phyloP scores from a whole-genome alignment of 2,113 vertebrate genomes.

The Isichthys henryi region DNA sequence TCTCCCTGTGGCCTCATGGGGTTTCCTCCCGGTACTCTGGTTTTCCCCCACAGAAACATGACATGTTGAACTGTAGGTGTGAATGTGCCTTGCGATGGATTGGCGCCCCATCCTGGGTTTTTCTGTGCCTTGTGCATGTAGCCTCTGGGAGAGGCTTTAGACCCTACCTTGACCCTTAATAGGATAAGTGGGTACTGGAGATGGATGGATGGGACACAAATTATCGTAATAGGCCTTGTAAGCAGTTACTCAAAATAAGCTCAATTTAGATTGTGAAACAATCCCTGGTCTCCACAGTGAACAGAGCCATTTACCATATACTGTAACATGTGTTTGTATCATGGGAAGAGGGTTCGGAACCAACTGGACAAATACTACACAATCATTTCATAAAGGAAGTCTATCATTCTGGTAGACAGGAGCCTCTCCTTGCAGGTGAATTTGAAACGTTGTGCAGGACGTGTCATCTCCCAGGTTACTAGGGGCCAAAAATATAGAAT shows the following conservation, averaged over 20 bases:
- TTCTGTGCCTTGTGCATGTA: background rate
- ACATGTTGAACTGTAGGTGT: background rate
- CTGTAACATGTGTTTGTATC: background rate
- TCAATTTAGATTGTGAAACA: background rate
- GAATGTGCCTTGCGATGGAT: background rate
- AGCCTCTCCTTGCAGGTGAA: background rate
- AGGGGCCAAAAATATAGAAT: background rate
- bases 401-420: background rate
- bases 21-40: background rate
- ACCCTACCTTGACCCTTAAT: background rate
- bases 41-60: background rate
- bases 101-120: background rate
- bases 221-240: background rate
- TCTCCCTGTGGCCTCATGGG: background rate
- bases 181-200: background rate
- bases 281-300: background rate
- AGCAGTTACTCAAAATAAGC: background rate
- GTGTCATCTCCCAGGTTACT: background rate
- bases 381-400: background rate
- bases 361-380: background rate
- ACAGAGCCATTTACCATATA: background rate
- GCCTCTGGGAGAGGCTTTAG: background rate
- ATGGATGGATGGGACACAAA: background rate
- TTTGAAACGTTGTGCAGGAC: background rate
- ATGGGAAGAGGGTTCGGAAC: background rate